A percentile compares a stretch with the other conserved stretches of the same genome.
Conservation (phyloP, 2,797 vertebrate species). For the Sebastiscus albofasciatus region DNA sequence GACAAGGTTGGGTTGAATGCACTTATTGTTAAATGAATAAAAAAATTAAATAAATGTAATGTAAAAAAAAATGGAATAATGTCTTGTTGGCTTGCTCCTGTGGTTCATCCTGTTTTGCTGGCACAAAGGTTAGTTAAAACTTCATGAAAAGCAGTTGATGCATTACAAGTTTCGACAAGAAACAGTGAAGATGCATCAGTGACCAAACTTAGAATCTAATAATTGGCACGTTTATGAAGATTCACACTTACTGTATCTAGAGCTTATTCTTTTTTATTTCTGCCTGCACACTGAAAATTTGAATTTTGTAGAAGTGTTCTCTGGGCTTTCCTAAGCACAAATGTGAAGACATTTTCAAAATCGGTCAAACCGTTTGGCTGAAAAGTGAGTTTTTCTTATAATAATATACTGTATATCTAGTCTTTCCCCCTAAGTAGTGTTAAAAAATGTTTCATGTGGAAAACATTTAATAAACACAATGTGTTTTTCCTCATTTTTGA, state of each 20-base stretch:
- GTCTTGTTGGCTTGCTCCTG: not conserved
- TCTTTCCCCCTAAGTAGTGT: too few species aligned
- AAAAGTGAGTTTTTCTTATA: too few species aligned
- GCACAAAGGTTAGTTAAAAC: too few species aligned
- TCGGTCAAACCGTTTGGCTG: too few species aligned
- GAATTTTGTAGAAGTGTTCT: too few species aligned
- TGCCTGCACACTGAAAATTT: rapidly evolving
- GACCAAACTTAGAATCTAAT: rapidly evolving
- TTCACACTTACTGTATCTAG: not conserved
- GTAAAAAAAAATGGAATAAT: not conserved
- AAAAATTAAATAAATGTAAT: not conserved
- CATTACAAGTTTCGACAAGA: not conserved
- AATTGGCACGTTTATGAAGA: not conserved
- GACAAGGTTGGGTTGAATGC: not conserved
- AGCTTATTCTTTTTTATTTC: too few species aligned
- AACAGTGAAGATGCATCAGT: not conserved
- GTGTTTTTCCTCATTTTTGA: too few species aligned
- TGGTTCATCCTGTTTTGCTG: not conserved
- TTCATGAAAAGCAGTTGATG: not conserved
- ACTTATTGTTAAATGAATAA: not conserved
- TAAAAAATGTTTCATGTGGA: too few species aligned
- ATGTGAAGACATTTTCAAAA: too few species aligned
- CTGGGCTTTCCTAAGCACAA: too few species aligned
- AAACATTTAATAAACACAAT: too few species aligned
- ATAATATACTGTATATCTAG: rapidly evolving